Evolutionary conservation across 2,113 vertebrate species (phyloP), one percentile per base, ranked within the genome.

Genomic region (Asarcornis scutulata): DNA sequence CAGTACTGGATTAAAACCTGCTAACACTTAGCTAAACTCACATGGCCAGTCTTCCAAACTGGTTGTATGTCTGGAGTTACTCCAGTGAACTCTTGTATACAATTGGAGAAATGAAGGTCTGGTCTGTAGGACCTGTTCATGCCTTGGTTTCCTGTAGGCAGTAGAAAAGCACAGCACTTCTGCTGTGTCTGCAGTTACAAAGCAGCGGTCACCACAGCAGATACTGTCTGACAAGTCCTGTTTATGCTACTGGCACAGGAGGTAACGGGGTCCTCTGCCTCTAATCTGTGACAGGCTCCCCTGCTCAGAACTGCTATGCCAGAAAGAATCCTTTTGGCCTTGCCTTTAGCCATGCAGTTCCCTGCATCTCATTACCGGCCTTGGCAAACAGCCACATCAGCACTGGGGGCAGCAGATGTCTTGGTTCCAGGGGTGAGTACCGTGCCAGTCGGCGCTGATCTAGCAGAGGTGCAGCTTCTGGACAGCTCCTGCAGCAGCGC

Each of bases 381-480:
- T 11, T 27, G n/a, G 29, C n/a, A 22, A 46, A 40, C 14, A 22
- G 91, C 15, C 36, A 10, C 53, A 14, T 22, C 53, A 9, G 52
- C 52, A 21, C 10, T 1, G 3, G 38, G n/a, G 16, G 29, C 52
- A 31, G 44, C 8, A 48, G 46, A 22, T 48, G 22, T 11, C 46
- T 23, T 50, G 17, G 32, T 18, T 22, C 14, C 13, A 55, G 0
- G 6, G 42, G 38, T 1, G 16, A n/a, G 8, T 29, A 0, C 46
- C 1, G 13, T 2, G 7, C 40, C 68, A 40, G 44, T 14, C 9
- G 31, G 62, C 18, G 12, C 32, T 1, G 25, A 69, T 7, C 55
- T 31, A 17, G 62, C 22, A 34, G 56, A 31, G 34, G 16, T 10
- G 17, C 74, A 46, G 55, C 66, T 76, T 46, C 59, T 42, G 82